These are phyloP conservation scores for Chymomyza fuscimana DNA, from an alignment of 2,888 invertebrate genomes.

Conservation along the genomic window DNA sequence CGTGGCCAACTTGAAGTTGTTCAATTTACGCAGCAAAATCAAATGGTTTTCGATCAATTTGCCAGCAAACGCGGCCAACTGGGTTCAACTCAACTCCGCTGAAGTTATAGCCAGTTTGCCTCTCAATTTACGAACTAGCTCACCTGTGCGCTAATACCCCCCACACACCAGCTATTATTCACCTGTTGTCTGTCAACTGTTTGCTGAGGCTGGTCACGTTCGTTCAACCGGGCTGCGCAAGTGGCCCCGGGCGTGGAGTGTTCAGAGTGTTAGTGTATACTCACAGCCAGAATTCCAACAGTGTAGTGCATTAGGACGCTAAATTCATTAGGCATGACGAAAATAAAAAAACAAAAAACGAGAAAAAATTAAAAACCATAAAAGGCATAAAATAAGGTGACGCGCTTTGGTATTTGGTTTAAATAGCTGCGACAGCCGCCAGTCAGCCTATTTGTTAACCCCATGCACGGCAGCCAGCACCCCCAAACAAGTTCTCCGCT, in stretches of 20 bases:
- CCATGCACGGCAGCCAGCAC: constrained; percentile 58
- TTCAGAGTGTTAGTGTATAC: not conserved
- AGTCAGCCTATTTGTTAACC: constrained; percentile 70
- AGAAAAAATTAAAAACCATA: constrained; percentile 67
- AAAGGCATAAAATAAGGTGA: constrained; percentile 74
- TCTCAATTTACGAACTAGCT: not conserved
- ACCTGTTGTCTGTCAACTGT: constrained; percentile 30
- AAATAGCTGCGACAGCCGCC: constrained; percentile 36
- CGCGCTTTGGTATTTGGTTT: constrained; percentile 64
- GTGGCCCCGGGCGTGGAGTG: not conserved
- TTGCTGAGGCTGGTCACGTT: constrained; percentile 8
- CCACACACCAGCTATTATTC: not conserved
- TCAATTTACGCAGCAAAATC: constrained; percentile 5
- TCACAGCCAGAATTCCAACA: not conserved
- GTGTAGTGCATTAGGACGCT: constrained; percentile 20
- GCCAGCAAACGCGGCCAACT: not conserved
- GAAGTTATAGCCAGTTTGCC: not conserved
- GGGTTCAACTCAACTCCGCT: not conserved
- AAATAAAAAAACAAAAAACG: constrained; percentile 15
- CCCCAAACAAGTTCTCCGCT: not conserved
- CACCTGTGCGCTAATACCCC: too few species aligned
- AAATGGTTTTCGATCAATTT: constrained; percentile 37
- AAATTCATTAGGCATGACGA: constrained; percentile 51
- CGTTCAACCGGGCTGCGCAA: constrained; percentile 3
- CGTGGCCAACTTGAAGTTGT: not conserved